Conservation (phyloP, 2,113 vertebrate species). For the Theropithecus gelada region DNA sequence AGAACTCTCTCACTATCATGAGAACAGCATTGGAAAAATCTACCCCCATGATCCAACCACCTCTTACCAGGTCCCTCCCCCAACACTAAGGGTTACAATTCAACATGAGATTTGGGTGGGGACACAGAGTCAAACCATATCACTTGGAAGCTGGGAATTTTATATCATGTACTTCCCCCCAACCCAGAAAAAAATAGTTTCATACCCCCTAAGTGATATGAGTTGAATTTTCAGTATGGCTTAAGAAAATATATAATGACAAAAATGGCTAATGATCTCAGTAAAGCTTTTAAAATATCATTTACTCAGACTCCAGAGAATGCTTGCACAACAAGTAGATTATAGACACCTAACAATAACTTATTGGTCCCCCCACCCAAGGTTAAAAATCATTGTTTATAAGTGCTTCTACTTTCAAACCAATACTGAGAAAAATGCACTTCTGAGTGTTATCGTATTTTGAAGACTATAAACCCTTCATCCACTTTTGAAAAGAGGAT, state of each 20-base stretch:
- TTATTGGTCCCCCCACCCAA: not conserved
- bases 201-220: not conserved
- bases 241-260: conserved; percentile 39
- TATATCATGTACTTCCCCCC: too few relatives aligned
- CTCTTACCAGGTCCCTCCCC: too few relatives aligned
- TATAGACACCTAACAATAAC: not conserved
- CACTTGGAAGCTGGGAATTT: too few relatives aligned
- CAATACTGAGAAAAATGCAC: not conserved
- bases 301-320: not conserved
- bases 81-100: too few relatives aligned
- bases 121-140: too few relatives aligned
- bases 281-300: conserved; percentile 22
- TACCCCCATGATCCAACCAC: too few relatives aligned
- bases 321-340: not conserved
- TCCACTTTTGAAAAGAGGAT: not conserved
- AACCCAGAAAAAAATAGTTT: not conserved
- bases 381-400: not conserved
- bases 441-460: conserved; percentile 64
- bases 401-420: not conserved
- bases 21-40: too few relatives aligned
- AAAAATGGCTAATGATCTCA: conserved; percentile 26
- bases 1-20: too few relatives aligned
- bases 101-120: too few relatives aligned
- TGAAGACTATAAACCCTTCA: conserved; percentile 48
- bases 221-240: conserved; percentile 19